Evolutionary conservation across 2,888 invertebrate genomes (phyloP).

Genomic region (Nemoura dubitans): DNA sequence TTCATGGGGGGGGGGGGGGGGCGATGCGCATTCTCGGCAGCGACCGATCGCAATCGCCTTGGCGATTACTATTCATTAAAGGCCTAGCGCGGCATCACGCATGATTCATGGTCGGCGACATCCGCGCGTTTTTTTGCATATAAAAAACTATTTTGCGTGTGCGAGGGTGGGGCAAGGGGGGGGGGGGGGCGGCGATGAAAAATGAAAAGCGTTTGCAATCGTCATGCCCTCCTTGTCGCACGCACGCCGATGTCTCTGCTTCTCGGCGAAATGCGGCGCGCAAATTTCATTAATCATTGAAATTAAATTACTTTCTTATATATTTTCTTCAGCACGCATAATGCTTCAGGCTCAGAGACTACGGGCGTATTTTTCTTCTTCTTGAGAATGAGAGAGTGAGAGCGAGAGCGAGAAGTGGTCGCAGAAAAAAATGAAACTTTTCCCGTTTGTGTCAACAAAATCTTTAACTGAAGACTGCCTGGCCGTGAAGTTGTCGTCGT

Average conservation of each 20-base stretch:
- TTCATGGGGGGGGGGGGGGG: no score
- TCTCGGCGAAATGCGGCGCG: not conserved
- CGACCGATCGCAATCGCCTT: slow-evolving; percentile 17
- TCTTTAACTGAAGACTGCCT: not conserved
- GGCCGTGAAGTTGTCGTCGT: not conserved
- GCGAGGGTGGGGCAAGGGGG: not conserved
- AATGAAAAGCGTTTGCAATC: slow-evolving; percentile 38
- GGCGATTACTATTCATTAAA: slow-evolving; percentile 41
- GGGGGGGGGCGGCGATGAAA: not conserved
- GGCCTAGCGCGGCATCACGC: no score
- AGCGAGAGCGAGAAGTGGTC: slow-evolving; percentile 23
- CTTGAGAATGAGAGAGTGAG: no score
- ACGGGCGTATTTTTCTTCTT: not conserved
- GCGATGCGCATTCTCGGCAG: not conserved
- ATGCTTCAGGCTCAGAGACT: not conserved
- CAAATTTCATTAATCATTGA: slow-evolving; percentile 45
- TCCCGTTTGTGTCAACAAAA: slow-evolving; percentile 29
- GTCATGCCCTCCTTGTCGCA: slow-evolving; percentile 1
- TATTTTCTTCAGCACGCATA: slow-evolving; percentile 10
- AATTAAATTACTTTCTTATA: slow-evolving; percentile 44
- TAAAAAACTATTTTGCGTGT: slow-evolving; percentile 1
- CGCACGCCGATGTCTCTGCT: no score
- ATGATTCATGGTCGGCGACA: not conserved
- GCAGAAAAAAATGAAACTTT: slow-evolving; percentile 21
- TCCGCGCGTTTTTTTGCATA: not conserved